These are phyloP conservation scores for Hemibagrus wyckioides DNA, from an alignment of 2,113 vertebrate genomes.

Conservation along the genomic window DNA sequence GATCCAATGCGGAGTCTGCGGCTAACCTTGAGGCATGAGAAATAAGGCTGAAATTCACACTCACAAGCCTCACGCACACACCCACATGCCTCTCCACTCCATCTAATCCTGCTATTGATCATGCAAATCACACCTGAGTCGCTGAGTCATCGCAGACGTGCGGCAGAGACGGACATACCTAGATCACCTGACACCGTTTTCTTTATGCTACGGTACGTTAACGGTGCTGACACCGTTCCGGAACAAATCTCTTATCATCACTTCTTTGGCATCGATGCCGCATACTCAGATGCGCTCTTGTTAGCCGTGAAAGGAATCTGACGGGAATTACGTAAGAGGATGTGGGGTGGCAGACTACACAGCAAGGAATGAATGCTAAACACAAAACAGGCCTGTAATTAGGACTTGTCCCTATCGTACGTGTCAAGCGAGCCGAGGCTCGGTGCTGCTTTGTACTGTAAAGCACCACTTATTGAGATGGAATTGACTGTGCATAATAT, in stretches of 20 bases:
- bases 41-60: constrained; percentile 37
- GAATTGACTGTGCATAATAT: constrained; percentile 15
- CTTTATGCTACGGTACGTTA: neutral
- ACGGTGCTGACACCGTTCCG: neutral
- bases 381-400: constrained; percentile 39
- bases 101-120: constrained; percentile 40
- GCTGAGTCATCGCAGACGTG: constrained; percentile 31
- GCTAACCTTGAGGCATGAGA: constrained; percentile 9
- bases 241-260: neutral
- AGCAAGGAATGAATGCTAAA: constrained; percentile 31
- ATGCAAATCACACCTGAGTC: constrained; percentile 8
- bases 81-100: constrained; percentile 40
- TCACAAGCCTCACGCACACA: constrained; percentile 15
- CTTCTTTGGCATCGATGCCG: constrained; percentile 22
- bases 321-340: constrained; percentile 35
- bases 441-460: constrained; percentile 18
- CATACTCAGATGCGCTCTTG: constrained; percentile 21
- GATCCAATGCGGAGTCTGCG: neutral
- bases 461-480: constrained; percentile 16
- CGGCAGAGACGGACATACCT: constrained; percentile 1
- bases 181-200: neutral
- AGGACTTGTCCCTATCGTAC: constrained; percentile 36
- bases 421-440: constrained; percentile 7
- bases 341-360: constrained; percentile 4
- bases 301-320: constrained; percentile 34